Base-by-base conservation (phyloP, 2,888 invertebrate genomes). In the Cremastobaeus sp. region DNA sequence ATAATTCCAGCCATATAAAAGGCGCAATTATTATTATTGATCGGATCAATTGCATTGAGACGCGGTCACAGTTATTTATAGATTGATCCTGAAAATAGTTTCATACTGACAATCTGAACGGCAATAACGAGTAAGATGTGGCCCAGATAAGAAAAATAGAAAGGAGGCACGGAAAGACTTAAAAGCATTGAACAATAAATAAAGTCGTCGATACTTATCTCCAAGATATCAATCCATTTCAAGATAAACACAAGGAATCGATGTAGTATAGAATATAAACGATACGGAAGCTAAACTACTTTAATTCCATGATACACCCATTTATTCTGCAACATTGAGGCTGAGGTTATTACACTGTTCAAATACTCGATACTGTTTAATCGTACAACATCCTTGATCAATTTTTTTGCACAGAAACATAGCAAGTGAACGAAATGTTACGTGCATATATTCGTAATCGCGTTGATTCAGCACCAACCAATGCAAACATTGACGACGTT, bases 121-220 rank as follows among this genome's bases (percentile, higher is more conserved):
- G 69, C 62, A 73, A 72, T 76, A 73, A 76, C 66, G 28, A 76
- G 69, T 55, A 65, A 72, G 60, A 71, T 60, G 64, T 69, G 60
- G 76, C 72, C 48, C 59, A 59, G 69, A 76, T 69, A 65, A 72
- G 59, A 69, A 65, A 60, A 76, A 69, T 72, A 54, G 57, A 41
- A 54, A 65, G 52, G 60, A 72, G 62, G 34, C 52, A 65, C 50
- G 59, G 55, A 45, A 73, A 72, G 66, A 66, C 74, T 79, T 85
- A 82, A 85, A 83, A 83, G 84, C 81, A 84, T 85, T 84, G 83
- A 80, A 78, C 80, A 81, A 86, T 84, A 85, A 86, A 85, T 83
- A 83, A 84, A 83, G 77, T 74, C 77, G 77, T 77, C 76, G 65
- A 76, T 78, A 75, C 72, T 79, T 78, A 79, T 78, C 78, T 75